Conservation (phyloP, 2,113 vertebrate species). For the Rhinolophus sinicus region DNA sequence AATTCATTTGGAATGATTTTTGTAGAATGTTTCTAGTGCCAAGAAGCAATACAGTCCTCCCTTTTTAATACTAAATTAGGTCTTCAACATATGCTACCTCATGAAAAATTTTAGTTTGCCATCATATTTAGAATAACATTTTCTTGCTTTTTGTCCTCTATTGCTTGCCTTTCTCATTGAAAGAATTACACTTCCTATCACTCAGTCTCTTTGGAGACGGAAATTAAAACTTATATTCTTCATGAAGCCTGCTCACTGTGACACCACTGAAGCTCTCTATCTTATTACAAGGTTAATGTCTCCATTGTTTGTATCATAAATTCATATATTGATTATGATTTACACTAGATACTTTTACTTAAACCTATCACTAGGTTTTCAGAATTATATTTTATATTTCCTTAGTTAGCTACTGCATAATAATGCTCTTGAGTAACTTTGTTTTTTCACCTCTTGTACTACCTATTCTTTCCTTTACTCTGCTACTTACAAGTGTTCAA, state of each 20-base stretch:
- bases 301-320: background rate
- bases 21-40: background rate
- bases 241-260: background rate
- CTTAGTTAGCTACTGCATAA: background rate
- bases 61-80: background rate
- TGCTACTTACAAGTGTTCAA: background rate
- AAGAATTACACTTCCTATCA: background rate
- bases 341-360: background rate
- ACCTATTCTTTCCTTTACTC: background rate
- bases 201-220: background rate
- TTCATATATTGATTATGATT: background rate
- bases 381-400: background rate
- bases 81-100: background rate
- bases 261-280: background rate
- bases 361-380: background rate
- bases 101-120: background rate
- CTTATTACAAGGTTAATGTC: background rate
- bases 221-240: background rate
- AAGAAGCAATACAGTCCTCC: background rate
- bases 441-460: background rate
- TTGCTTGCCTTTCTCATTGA: conserved; percentile 9
- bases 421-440: background rate
- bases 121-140: background rate
- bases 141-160: background rate
- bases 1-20: background rate